These are phyloP conservation scores for Polyergus mexicanus DNA, from an alignment of 1,140 invertebrate species.

Conservation along the genomic window DNA sequence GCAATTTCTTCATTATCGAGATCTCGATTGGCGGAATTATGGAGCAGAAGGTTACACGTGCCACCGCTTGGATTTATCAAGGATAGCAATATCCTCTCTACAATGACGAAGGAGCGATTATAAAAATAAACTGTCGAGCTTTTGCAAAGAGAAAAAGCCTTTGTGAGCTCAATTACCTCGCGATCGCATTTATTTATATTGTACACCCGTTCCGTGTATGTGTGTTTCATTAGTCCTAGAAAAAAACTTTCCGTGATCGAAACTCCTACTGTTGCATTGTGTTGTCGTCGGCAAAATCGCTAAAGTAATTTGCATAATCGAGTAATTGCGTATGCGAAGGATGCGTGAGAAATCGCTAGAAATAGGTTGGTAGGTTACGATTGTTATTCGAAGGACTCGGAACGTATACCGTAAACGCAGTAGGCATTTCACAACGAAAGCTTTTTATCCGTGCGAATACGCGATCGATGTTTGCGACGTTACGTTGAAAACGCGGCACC, in stretches of 20 bases:
- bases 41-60: conserved; percentile 54
- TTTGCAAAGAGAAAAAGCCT: conserved; percentile 14
- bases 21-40: conserved; percentile 52
- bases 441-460: background rate
- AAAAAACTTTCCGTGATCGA: conserved; percentile 29
- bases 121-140: conserved; percentile 47
- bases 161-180: conserved; percentile 51
- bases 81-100: conserved; percentile 40
- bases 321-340: background rate
- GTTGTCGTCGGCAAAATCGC: background rate
- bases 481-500: background rate
- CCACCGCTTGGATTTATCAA: conserved; percentile 51
- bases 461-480: conserved; percentile 6
- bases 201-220: background rate
- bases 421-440: conserved; percentile 15
- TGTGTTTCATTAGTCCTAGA: background rate
- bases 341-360: conserved; percentile 7
- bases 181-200: conserved; percentile 44
- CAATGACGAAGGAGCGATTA: conserved; percentile 51
- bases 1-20: conserved; percentile 61
- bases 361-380: background rate
- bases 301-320: conserved; percentile 3
- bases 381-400: background rate
- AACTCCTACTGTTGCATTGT: background rate
- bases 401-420: background rate